Evolutionary conservation across 2,888 invertebrate species (phyloP).

Genomic region (Periphyllus acericola): DNA sequence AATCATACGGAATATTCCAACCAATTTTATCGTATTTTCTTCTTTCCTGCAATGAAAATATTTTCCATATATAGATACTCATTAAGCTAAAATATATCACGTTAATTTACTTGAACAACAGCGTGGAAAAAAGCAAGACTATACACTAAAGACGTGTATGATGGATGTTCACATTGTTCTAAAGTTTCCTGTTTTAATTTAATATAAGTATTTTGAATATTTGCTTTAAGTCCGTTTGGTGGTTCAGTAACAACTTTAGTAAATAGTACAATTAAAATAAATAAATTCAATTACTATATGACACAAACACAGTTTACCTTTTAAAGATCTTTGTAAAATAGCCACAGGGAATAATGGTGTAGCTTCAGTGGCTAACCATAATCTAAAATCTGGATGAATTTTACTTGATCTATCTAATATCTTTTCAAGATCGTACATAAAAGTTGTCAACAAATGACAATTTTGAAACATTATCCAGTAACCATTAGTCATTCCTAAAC

Average conservation of each 20-base stretch:
- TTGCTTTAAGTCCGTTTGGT: conserved; percentile 89
- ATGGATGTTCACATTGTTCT: conserved; percentile 78
- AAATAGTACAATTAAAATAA: neutral
- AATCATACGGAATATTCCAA: conserved; percentile 94
- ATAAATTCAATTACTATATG: neutral
- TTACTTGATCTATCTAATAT: conserved; percentile 80
- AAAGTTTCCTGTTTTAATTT: conserved; percentile 82
- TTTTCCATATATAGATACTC: conserved; percentile 67
- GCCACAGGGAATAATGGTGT: conserved; percentile 86
- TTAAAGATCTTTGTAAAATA: conserved; percentile 84
- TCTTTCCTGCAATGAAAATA: conserved; percentile 71
- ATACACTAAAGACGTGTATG: conserved; percentile 85
- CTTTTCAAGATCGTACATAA: conserved; percentile 84
- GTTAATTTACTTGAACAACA: conserved; percentile 75
- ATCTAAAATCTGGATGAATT: conserved; percentile 89
- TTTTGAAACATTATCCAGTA: conserved; percentile 94
- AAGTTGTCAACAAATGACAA: conserved; percentile 85
- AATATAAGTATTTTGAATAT: conserved; percentile 87
- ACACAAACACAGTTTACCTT: conserved; percentile 71
- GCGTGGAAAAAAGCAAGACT: conserved; percentile 94
- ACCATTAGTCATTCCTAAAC: conserved; percentile 78
- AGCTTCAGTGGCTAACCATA: conserved; percentile 94
- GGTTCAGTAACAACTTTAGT: conserved; percentile 84
- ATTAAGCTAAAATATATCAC: neutral
- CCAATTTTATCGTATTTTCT: conserved; percentile 94